These are phyloP conservation scores for Cyanoderma ruficeps DNA, from an alignment of 2,113 vertebrate genomes.

Conservation along the genomic window DNA sequence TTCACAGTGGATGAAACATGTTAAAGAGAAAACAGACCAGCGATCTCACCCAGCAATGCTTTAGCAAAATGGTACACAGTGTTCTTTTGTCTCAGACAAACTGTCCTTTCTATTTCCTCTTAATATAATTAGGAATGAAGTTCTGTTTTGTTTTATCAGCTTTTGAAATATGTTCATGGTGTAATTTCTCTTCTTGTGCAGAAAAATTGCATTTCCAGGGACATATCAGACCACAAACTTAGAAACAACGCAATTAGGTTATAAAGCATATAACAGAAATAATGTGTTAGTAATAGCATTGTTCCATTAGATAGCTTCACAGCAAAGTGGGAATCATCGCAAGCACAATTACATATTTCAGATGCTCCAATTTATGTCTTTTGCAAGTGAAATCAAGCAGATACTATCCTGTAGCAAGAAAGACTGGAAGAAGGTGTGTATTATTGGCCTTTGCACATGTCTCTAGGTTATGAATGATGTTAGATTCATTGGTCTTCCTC, in stretches of 20 bases:
- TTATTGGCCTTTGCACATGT: neutral
- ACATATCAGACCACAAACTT: neutral
- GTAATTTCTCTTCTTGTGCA: neutral
- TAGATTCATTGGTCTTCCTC: neutral
- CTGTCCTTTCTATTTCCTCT: neutral
- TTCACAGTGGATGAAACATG: neutral
- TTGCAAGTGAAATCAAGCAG: neutral
- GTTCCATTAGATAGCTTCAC: neutral
- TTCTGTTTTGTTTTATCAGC: neutral
- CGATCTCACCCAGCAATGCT: neutral
- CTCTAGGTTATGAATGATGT: neutral
- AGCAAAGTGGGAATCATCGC: neutral
- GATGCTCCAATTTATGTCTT: neutral
- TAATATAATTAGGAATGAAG: neutral
- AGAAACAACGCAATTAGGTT: neutral
- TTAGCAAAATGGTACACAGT: neutral
- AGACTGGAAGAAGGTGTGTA: neutral
- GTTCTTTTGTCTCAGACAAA: neutral
- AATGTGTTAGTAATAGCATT: slow-evolving; percentile 3
- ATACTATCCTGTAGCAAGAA: neutral
- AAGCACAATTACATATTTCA: neutral
- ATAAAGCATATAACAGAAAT: neutral
- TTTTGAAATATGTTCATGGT: neutral
- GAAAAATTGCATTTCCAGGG: neutral
- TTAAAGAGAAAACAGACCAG: neutral